Evolutionary conservation across 2,888 invertebrate species (phyloP), one percentile per base, ranked within the genome.

Genomic region (Boloria euphrosyne): DNA sequence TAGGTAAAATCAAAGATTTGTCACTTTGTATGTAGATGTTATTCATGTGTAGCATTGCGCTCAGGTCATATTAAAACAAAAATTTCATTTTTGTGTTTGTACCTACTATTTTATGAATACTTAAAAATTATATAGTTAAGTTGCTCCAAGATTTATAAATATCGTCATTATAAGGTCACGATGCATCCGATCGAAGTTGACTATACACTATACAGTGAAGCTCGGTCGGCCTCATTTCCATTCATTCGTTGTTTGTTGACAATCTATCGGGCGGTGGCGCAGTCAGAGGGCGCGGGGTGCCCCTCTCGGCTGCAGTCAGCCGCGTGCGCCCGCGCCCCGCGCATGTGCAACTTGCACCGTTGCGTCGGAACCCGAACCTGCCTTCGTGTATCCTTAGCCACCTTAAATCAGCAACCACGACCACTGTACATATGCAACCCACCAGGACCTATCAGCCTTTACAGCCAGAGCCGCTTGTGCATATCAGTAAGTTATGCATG

Each of bases 401-500:
- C 55, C 49, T 55, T 64, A 22, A 22, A 50, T 13, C 50, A 18
- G 18, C 50, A 50, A 18, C 18, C 22, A 63, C 44, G 18, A 17
- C 44, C 52, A 31, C 59, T 59, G 31, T 31, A 54, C 60, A 58
- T 22, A 22, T 27, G 22, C 50, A 31, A 51, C 18, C n/a, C 47
- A 16, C 50, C 17, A 49, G 50, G n/a, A 50, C n/a, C 57, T 46
- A 38, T 38, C 31, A 38, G 49, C 38, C 6, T 44, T 27, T 18
- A 47, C 17, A 14, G 31, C 27, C 47, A 18, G n/a, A 78, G 76
- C 74, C 78, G 76, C 75, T 79, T 77, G 80, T 81, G 77, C 81
- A 82, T 80, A 79, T 81, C 83, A 80, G 89, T 90, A 89, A 89
- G 89, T 89, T 87, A 86, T 89, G 87, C 89, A 88, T 83, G 83